phyloP scores from a whole-genome alignment of 2,113 vertebrate genomes.

The Zingel zingel region DNA sequence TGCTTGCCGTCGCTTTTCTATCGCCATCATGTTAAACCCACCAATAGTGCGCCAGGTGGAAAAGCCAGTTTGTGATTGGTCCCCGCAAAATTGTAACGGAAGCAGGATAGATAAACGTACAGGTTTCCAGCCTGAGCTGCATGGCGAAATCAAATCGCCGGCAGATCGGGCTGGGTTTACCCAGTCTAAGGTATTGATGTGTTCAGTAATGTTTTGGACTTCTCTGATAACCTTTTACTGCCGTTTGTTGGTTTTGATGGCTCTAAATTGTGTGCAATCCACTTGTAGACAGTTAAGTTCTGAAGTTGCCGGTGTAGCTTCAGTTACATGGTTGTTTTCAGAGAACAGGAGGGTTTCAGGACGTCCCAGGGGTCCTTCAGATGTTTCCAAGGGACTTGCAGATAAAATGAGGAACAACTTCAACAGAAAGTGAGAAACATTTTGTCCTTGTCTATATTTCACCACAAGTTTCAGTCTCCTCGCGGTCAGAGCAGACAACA shows the following conservation, averaged over 20 bases:
- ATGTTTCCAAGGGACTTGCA: slow-evolving; percentile 24
- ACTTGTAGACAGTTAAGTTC: not conserved
- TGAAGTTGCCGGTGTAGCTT: not conserved
- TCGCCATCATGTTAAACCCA: too few relatives aligned
- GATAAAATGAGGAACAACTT: slow-evolving; percentile 52
- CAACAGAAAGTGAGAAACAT: slow-evolving; percentile 21
- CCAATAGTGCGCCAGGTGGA: too few relatives aligned
- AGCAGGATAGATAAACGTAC: too few relatives aligned
- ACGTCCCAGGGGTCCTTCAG: slow-evolving; percentile 32
- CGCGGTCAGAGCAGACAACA: not conserved
- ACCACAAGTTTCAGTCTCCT: slow-evolving; percentile 18
- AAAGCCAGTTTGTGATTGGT: too few relatives aligned
- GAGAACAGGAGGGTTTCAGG: slow-evolving; percentile 15
- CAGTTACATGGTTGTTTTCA: slow-evolving; percentile 7
- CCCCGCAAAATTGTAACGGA: too few relatives aligned
- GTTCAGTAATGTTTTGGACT: too few relatives aligned
- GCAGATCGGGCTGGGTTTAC: too few relatives aligned
- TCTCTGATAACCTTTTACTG: not conserved
- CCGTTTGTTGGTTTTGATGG: not conserved
- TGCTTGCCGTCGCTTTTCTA: too few relatives aligned
- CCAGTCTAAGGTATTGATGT: not conserved
- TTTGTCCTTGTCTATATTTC: slow-evolving; percentile 4
- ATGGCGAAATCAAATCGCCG: too few relatives aligned
- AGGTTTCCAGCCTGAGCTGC: too few relatives aligned
- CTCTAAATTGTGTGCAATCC: not conserved